phyloP scores from a whole-genome alignment of 2,113 vertebrate genomes.

The Nicator chloris region DNA sequence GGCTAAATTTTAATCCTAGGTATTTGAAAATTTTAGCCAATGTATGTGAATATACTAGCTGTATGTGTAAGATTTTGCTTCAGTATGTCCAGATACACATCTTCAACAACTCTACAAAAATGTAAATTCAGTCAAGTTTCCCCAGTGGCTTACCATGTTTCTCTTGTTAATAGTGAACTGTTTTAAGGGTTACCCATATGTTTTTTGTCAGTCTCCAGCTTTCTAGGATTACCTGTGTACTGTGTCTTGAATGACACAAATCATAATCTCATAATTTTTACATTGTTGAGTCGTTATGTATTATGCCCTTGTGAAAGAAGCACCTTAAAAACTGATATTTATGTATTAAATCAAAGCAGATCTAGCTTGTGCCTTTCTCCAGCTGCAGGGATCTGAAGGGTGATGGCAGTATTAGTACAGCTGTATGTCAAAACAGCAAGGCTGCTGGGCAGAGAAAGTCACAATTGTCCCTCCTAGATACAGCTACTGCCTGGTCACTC shows the following conservation, averaged over 20 bases:
- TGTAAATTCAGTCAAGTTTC: neutral
- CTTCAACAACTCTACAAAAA: slow-evolving; percentile 14
- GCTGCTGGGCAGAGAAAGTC: neutral
- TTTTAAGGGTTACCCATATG: slow-evolving; percentile 35
- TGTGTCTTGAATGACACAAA: slow-evolving; percentile 42
- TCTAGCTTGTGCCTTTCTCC: neutral
- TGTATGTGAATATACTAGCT: neutral
- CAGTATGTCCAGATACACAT: neutral
- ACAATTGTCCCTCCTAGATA: neutral
- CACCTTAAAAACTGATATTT: slow-evolving; percentile 30
- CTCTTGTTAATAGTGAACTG: slow-evolving; percentile 38
- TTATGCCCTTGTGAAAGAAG: slow-evolving; percentile 38
- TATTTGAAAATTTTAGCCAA: neutral
- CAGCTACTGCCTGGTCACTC: neutral
- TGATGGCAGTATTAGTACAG: neutral
- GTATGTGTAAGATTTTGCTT: neutral
- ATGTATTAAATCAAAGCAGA: slow-evolving; percentile 34
- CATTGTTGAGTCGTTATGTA: slow-evolving; percentile 27
- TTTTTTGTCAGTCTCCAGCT: slow-evolving; percentile 56
- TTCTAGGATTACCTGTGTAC: slow-evolving; percentile 52
- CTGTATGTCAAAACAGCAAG: neutral
- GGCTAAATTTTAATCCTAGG: neutral
- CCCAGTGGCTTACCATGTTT: slow-evolving; percentile 43
- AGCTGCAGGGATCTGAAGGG: neutral
- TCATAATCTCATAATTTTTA: slow-evolving; percentile 53